Evolutionary conservation across 2,113 vertebrate genomes (phyloP), one percentile per base, ranked within the genome.

Genomic region (Odocoileus hemionus): DNA sequence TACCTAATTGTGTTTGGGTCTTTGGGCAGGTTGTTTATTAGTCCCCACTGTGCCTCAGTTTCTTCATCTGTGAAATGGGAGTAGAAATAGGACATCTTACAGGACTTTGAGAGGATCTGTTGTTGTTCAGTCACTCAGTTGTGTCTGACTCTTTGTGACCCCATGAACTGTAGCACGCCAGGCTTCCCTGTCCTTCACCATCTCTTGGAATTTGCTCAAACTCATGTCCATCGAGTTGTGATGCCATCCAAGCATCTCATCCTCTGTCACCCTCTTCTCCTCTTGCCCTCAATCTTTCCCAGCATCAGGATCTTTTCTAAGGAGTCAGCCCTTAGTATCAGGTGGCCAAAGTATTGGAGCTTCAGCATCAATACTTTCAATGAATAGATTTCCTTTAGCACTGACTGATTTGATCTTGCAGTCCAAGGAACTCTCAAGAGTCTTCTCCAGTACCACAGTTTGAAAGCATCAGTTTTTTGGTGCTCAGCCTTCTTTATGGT

Each of bases 1-100:
- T 19, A 4, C 1, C 9, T 13, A 30, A 4, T 36, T 13, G 13
- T 33, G 9, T 26, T 47, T 11, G n/a, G 2, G 2, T 43, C 50
- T 78, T 8, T 2, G 15, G 55, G 30, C 43, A 50, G 26, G 39
- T 54, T 23, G 10, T 12, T 45, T 26, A 2, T 45, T 33, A 3
- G 43, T 11, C 5, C 54, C 60, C 33, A 50, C 76, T 10, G n/a
- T 54, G 64, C 61, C 61, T 84, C 80, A 23, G 36, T 43, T n/a
- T 83, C n/a, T 33, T 79, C n/a, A 5, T 47, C 78, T 94, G 64
- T 70, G 9, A 58, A 83, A 86, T 28, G 14, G 74, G 50, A n/a
- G 1, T 50, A 23, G 13, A 14, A 30, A 15, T 3, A 43, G 55
- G 55, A 13, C 16, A 11, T 10, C 50, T 57, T 39, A 10, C 1